Conservation (phyloP, 2,888 invertebrate species). For the Zaprionus obscuricornis region DNA sequence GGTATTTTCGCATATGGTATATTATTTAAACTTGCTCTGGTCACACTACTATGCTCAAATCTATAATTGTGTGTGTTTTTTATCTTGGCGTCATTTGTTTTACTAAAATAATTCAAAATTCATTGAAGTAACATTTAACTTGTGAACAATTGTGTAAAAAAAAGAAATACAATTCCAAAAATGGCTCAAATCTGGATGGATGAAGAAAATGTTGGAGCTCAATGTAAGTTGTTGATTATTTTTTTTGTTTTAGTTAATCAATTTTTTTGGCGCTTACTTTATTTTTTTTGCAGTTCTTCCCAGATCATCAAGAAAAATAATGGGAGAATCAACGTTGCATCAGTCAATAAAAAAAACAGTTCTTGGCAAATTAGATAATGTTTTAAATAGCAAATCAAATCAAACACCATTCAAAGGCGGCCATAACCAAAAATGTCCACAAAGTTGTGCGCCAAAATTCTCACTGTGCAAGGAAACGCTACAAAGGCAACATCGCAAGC, state of each 20-base stretch:
- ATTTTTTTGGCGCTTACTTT: no score
- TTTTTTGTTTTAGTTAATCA: background rate
- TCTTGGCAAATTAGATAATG: constrained; percentile 38
- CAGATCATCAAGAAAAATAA: constrained; percentile 21
- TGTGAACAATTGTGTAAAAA: constrained; percentile 9
- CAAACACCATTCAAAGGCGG: constrained; percentile 23
- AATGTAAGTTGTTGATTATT: constrained; percentile 20
- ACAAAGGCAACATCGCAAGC: constrained; percentile 27
- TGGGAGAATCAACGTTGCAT: constrained; percentile 1
- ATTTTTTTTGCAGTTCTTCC: constrained; percentile 38
- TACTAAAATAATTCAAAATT: no score
- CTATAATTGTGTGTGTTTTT: no score
- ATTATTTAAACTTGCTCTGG: no score
- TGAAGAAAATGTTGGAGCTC: constrained; percentile 28
- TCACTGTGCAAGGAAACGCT: constrained; percentile 46
- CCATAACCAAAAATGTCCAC: constrained; percentile 14
- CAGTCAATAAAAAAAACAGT: constrained; percentile 31
- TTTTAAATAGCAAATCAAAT: constrained; percentile 20
- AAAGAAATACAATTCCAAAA: background rate
- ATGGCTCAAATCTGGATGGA: constrained; percentile 50
- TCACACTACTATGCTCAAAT: no score
- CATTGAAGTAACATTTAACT: no score
- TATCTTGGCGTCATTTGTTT: no score
- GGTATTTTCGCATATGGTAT: no score
- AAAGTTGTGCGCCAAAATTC: constrained; percentile 38